Evolutionary conservation across 2,888 invertebrate genomes (phyloP), one percentile per base, ranked within the genome.

Genomic region (Chymomyza amoena): DNA sequence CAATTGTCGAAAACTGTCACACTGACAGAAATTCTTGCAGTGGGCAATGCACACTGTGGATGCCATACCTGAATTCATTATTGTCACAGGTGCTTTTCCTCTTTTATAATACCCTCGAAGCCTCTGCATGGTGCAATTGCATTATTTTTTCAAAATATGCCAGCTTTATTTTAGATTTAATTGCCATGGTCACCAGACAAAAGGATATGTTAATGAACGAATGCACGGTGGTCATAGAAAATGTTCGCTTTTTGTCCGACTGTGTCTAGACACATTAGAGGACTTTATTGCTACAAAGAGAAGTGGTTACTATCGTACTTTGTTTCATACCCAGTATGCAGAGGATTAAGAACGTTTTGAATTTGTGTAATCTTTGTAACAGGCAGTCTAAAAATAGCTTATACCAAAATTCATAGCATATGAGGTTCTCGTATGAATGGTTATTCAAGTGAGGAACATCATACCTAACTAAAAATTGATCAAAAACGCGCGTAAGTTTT

Each of bases 21-120:
- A n/a, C n/a, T n/a, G n/a, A n/a, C n/a, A n/a, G n/a, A n/a, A n/a
- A n/a, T n/a, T n/a, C n/a, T n/a, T n/a, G n/a, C n/a, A n/a, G n/a
- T n/a, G n/a, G n/a, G n/a, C n/a, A n/a, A n/a, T n/a, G n/a, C n/a
- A n/a, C n/a, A n/a, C n/a, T 10, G 13, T 45, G 39, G 39, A 2
- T 0, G 39, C 4, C 39, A 45, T 61, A 54, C 28, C 77, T 75
- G 72, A 86, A 80, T 78, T 72, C 88, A 89, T 83, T 89, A 88
- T 89, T 89, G 90, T 88, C 87, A 77, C 90, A 92, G 92, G 92
- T 92, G 91, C 86, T 92, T 91, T 86, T 91, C 92, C 73, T 92
- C 92, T 84, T 84, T 91, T 86, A 92, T 92, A 89, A 90, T 91
- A 83, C 90, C 90, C 79, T 91, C 90, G 89, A 92, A 91, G 88